Evolutionary conservation across 2,888 invertebrate species (phyloP), one percentile per base, ranked within the genome.

Genomic region (Hoplodrina blanda): DNA sequence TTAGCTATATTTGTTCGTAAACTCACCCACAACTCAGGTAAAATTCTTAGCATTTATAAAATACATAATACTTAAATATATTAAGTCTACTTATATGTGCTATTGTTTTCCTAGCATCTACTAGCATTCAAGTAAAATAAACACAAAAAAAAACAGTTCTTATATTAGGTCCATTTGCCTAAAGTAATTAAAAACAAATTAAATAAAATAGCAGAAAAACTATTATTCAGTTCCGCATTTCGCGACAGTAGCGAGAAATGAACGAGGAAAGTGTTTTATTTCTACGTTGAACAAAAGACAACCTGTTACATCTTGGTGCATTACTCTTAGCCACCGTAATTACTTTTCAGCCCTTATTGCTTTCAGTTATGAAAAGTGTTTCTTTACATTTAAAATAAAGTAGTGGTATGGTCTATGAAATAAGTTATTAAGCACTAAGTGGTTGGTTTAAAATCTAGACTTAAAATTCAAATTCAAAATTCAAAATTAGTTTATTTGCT

Each of bases 231-330:
- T 1, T 11, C 17, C 4, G 17, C 20, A 52, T 49, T 62, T 66
- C 11, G 13, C 55, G 20, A 49, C n/a, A 57, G 17, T 19, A 49
- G 46, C 52, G 63, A 71, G 65, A 60, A 78, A 78, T 59, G 46
- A 67, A 54, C 15, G 33, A 54, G 11, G n/a, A 70, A 64, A 57
- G 53, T 66, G 41, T 79, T 82, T 79, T 69, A 79, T 80, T 82
- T 69, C 37, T 37, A 60, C 62, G 30, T 11, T 44, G 64, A 19
- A 82, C 76, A 82, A 82, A 69, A 69, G 67, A 65, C 62, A 65
- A 73, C 73, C 78, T 77, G 73, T 77, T 73, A 78, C 73, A 7
- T 65, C 19, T 7, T 52, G 64, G 37, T 73, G 69, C 69, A 78
- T 50, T 65, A 62, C 73, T 60, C 53, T 50, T 37, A 63, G 62